These are phyloP conservation scores for Chionoecetes opilio DNA, from an alignment of 1,140 invertebrate species.

Conservation along the genomic window DNA sequence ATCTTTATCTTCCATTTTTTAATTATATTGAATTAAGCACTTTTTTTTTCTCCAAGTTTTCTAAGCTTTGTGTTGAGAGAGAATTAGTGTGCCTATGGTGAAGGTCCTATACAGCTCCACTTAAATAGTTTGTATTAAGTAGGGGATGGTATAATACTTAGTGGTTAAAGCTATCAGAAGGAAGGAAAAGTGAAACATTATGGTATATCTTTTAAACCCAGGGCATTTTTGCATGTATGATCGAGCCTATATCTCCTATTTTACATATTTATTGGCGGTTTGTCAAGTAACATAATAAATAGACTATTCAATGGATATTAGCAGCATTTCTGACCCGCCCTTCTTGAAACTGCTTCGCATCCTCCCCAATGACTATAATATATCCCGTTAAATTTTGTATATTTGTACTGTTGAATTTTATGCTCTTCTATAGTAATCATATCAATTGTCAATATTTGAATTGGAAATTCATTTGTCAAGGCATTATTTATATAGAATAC, in stretches of 20 bases:
- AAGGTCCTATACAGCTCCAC: constrained; percentile 32
- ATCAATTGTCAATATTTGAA: background rate
- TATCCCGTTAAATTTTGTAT: constrained; percentile 21
- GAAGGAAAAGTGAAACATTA: background rate
- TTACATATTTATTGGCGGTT: background rate
- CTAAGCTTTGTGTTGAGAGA: background rate
- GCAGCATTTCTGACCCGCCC: background rate
- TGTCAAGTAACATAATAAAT: background rate
- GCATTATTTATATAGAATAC: constrained; percentile 54
- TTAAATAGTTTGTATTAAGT: background rate
- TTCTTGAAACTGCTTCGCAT: background rate
- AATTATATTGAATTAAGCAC: constrained; percentile 19
- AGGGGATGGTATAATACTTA: background rate
- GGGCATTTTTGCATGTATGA: background rate
- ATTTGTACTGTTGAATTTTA: constrained; percentile 11
- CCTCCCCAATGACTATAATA: background rate
- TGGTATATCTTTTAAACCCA: background rate
- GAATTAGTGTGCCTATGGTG: constrained; percentile 23
- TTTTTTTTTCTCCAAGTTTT: background rate
- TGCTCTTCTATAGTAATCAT: background rate
- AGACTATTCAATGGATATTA: background rate
- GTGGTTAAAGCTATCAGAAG: background rate
- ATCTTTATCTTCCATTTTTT: background rate
- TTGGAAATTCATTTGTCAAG: background rate
- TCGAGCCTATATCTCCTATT: background rate